Percentiles rank a stretch among this genome's conserved stretches.
Conservation (phyloP, 1,140 invertebrate genomes). For the Helicoverpa zea region DNA sequence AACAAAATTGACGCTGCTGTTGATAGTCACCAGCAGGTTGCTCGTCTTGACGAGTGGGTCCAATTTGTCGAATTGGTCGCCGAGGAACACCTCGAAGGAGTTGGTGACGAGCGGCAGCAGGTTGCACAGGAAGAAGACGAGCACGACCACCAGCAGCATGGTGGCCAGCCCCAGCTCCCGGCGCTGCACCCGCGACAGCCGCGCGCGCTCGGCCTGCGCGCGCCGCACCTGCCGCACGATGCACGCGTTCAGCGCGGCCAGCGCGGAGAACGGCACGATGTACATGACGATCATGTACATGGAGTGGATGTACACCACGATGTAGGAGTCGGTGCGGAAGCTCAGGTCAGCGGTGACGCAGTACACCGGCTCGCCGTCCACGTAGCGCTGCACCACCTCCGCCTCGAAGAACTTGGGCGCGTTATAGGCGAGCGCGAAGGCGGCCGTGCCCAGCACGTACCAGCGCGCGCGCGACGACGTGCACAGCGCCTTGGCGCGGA, state of each 20-base stretch:
- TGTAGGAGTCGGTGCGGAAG: slow-evolving; percentile 92
- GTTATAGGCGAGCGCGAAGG: slow-evolving; percentile 96
- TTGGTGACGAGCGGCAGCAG: slow-evolving; percentile 96
- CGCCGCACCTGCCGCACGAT: slow-evolving; percentile 95
- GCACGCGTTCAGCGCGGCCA: slow-evolving; percentile 95
- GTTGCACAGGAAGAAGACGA: slow-evolving; percentile 98
- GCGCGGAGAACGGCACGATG: slow-evolving; percentile 94
- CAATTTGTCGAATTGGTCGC: slow-evolving; percentile 88
- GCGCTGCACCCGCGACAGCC: slow-evolving; percentile 92
- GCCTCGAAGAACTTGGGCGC: slow-evolving; percentile 92
- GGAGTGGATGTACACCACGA: slow-evolving; percentile 96
- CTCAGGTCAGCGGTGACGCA: slow-evolving; percentile 89
- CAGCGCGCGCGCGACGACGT: slow-evolving; percentile 95
- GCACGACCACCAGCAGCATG: slow-evolving; percentile 97
- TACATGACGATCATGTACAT: slow-evolving; percentile 97
- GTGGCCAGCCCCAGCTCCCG: slow-evolving; percentile 96
- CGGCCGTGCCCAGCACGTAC: slow-evolving; percentile 94
- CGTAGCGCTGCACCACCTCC: slow-evolving; percentile 65
- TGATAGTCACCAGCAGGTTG: slow-evolving; percentile 98
- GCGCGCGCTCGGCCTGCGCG: slow-evolving; percentile 94
- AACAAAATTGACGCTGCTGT: slow-evolving; percentile 98
- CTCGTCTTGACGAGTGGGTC: slow-evolving; percentile 94
- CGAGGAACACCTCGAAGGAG: slow-evolving; percentile 93
- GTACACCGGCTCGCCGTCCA: slow-evolving; percentile 88
- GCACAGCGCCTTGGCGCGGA: slow-evolving; percentile 95